Conservation (phyloP, 2,888 invertebrate genomes). For the Marronus borbonicus region DNA sequence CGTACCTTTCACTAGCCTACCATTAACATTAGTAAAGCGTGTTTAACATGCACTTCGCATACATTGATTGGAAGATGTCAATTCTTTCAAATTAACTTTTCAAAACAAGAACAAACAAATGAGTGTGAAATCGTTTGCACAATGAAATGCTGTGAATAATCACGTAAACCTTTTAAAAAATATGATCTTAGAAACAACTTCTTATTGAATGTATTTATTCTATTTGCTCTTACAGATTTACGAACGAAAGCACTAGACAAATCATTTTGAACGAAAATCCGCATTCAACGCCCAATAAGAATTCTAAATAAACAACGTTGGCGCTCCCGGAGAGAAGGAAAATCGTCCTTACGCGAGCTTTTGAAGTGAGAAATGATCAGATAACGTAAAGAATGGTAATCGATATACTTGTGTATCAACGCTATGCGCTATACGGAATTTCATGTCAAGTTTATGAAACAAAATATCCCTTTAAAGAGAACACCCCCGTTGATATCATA, state of each 20-base stretch:
- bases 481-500: neutral
- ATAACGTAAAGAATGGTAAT: constrained; percentile 23
- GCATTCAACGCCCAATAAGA: neutral
- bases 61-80: no score
- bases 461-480: constrained; percentile 10
- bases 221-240: no score
- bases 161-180: neutral
- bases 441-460: neutral
- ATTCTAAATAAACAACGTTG: constrained; percentile 9
- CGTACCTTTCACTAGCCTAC: no score
- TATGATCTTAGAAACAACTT: neutral
- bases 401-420: constrained; percentile 9
- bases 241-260: neutral
- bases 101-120: no score
- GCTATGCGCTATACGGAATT: constrained; percentile 6
- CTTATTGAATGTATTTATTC: no score
- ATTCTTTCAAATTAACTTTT: no score
- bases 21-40: no score
- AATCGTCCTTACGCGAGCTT: constrained; percentile 20
- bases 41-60: no score
- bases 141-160: no score
- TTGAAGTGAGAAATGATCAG: constrained; percentile 24
- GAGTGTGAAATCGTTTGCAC: neutral
- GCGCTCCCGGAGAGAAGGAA: neutral
- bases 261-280: constrained; percentile 3